These are phyloP conservation scores for Trichogramma dendrolimi DNA, from an alignment of 2,888 invertebrate genomes.

Conservation along the genomic window DNA sequence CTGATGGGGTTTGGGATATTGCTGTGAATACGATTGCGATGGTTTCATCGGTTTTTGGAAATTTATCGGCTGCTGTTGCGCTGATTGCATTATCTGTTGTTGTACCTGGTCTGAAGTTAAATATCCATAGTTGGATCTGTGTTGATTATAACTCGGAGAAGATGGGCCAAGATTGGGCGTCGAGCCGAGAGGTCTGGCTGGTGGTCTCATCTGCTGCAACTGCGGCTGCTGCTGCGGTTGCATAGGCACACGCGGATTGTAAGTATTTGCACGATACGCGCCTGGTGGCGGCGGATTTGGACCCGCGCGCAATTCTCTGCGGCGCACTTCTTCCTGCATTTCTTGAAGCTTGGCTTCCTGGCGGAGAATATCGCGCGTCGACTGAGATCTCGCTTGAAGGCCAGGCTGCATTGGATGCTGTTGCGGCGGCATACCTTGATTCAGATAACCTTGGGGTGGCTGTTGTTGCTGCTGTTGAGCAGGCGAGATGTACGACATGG, in stretches of 20 bases:
- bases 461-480: slow-evolving; percentile 21
- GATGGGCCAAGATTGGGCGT: slow-evolving; percentile 45
- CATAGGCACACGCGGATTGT: slow-evolving; percentile 35
- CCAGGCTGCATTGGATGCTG: slow-evolving; percentile 42
- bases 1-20: slow-evolving; percentile 30
- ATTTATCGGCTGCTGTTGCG: slow-evolving; percentile 27
- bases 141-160: slow-evolving; percentile 38
- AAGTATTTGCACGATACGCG: slow-evolving; percentile 39
- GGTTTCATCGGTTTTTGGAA: slow-evolving; percentile 33
- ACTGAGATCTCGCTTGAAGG: slow-evolving; percentile 52
- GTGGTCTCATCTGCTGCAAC: slow-evolving; percentile 28
- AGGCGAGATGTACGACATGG: slow-evolving; percentile 56
- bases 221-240: slow-evolving; percentile 38
- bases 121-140: slow-evolving; percentile 21
- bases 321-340: slow-evolving; percentile 75
- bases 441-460: slow-evolving; percentile 5
- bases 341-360: slow-evolving; percentile 69
- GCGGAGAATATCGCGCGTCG: slow-evolving; percentile 54
- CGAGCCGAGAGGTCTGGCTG: slow-evolving; percentile 32
- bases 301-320: slow-evolving; percentile 53
- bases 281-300: slow-evolving; percentile 27
- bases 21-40: slow-evolving; percentile 31
- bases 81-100: slow-evolving; percentile 28
- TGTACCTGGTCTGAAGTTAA: slow-evolving; percentile 37
- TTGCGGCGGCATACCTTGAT: slow-evolving; percentile 22